A percentile compares a stretch with the other conserved stretches of the same genome.
Conservation (phyloP, 2,888 invertebrate genomes). For the Ctena decussata region DNA sequence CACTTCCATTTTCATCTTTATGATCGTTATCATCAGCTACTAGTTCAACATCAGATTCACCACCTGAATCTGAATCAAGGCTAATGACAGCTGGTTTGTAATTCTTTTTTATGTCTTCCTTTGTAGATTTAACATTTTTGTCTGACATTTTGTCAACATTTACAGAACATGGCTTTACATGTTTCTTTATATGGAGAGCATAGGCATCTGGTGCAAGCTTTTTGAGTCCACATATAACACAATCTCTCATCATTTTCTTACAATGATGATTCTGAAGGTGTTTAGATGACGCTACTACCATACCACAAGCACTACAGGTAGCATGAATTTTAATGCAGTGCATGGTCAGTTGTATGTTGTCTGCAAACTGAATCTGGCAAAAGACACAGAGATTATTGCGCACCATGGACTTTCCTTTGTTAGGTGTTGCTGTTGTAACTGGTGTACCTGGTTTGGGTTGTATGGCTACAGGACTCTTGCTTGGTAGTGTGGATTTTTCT, state of each 20-base stretch:
- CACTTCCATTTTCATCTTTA: neutral
- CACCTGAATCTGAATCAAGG: slow-evolving; percentile 50
- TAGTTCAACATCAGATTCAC: slow-evolving; percentile 55
- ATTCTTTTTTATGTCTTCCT: slow-evolving; percentile 57
- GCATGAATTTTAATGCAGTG: slow-evolving; percentile 82
- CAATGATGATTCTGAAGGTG: slow-evolving; percentile 77
- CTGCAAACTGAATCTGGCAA: slow-evolving; percentile 80
- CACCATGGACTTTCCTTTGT: slow-evolving; percentile 47
- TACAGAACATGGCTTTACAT: slow-evolving; percentile 78
- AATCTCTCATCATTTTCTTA: slow-evolving; percentile 72
- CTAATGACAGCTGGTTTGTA: slow-evolving; percentile 62
- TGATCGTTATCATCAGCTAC: slow-evolving; percentile 37
- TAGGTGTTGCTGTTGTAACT: neutral
- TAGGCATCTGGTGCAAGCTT: slow-evolving; percentile 66
- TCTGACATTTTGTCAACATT: slow-evolving; percentile 64
- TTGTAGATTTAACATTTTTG: slow-evolving; percentile 48
- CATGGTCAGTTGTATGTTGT: slow-evolving; percentile 81
- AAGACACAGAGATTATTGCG: slow-evolving; percentile 80
- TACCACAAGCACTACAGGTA: slow-evolving; percentile 82
- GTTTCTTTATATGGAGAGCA: slow-evolving; percentile 72
- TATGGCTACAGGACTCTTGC: neutral
- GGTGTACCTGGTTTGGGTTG: slow-evolving; percentile 16
- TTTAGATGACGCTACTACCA: slow-evolving; percentile 79
- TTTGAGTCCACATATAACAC: slow-evolving; percentile 75
- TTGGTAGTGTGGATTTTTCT: neutral